Evolutionary conservation across 2,888 invertebrate genomes (phyloP), one percentile per base, ranked within the genome.

Genomic region (Caenorhabditis sp.): DNA sequence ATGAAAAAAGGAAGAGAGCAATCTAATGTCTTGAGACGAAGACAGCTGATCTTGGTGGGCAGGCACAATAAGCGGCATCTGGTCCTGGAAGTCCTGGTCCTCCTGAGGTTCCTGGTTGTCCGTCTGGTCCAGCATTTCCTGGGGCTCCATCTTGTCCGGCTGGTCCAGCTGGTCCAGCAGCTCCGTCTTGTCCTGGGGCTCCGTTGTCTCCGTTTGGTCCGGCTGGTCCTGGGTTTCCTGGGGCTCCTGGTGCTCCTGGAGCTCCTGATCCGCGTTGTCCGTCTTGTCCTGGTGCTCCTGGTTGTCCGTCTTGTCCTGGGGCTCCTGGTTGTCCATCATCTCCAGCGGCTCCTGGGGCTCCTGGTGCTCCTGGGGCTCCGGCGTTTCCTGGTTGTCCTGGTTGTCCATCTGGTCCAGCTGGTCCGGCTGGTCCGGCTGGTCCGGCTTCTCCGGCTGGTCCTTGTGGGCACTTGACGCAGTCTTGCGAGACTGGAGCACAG

Each of bases 381-480:
- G 64, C 61, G 14, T 69, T 57, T 67, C 81, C 81, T 43, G 72
- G 63, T 8, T 27, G 57, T 73, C 84, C 84, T 62, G 78, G 71
- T 36, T 71, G 76, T 67, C 85, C 85, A 54, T 80, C 73, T 43
- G 83, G 81, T 77, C 85, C 85, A 36, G 76, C 73, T 56, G 75
- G 70, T 73, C 84, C 84, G 20, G 78, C 71, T 36, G 71, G 69
- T 77, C 84, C 84, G n/a, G 63, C 59, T 38, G 81, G 76, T 67
- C 85, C 85, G 36, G 77, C 69, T 50, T 83, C 80, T 70, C 85
- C 85, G 10, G 81, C 81, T 31, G 81, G 77, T 66, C 85, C 85
- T 52, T 78, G 75, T 54, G 85, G 85, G 77, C 85, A 85, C 75
- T 83, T 77, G 73, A 84, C 73, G 71, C 85, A 85, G 50, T 72